Base-by-base conservation (phyloP, 1,140 invertebrate species). In the Nasonia vitripennis region DNA sequence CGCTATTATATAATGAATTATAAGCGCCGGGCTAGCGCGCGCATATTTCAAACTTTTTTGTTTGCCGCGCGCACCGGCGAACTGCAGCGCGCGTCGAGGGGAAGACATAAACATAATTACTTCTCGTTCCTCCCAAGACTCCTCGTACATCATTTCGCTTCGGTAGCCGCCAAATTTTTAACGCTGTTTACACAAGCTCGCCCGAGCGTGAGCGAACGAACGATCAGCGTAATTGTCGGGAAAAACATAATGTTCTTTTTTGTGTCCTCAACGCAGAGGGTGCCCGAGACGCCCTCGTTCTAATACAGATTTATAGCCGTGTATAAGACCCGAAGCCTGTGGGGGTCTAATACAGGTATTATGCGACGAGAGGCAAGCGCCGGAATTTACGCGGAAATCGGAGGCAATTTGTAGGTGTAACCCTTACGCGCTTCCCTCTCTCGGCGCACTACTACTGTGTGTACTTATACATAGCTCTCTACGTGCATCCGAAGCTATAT, bases 261-360 rank as follows among this genome's bases (percentile, higher is more conserved):
- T 17, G 27, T 27, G 27, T 23, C 37, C 2, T 71, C 62, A 7
- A n/a, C 10, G 5, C 27, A 27, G n/a, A 27, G 67, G 67, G 68
- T 27, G 62, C n/a, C 4, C 27, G 7, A 74, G 31, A 82, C 55
- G 23, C 17, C 23, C 83, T 87, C 84, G 79, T 86, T 78, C 88
- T 92, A 91, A 92, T 92, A 89, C 90, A 91, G 89, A 92, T 92
- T 92, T 92, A 92, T 92, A 88, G 89, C 88, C 73, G 81, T 86
- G 82, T 91, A 27, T 2, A 88, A 90, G 89, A 91, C 89, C 88
- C 86, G 75, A 86, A 87, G 79, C 87, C 81, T 81, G 87, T 86
- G 87, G 89, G 89, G 55, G 86, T 88, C 87, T 91, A 91, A 91
- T 91, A 89, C 88, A 91, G 90, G 91, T 91, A 90, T 92, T 90